These are phyloP conservation scores for Catharus minimus DNA, from an alignment of 2,113 vertebrate genomes.

Conservation along the genomic window DNA sequence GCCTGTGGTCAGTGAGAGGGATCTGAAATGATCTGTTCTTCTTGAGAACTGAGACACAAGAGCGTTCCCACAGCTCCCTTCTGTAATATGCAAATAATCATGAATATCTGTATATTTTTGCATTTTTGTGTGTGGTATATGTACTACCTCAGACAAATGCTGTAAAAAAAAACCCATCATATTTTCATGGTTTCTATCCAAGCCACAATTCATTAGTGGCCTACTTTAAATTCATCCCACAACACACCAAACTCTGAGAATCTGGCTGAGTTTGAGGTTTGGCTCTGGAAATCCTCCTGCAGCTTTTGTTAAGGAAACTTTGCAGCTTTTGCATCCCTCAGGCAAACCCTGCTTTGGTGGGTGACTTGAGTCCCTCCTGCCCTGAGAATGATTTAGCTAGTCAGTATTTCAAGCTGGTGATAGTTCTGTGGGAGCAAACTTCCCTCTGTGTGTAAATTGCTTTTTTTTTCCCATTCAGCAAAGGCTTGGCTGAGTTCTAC, in stretches of 20 bases:
- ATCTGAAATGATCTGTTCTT: not conserved
- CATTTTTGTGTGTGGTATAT: conserved; percentile 61
- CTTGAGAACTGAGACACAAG: not conserved
- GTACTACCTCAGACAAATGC: conserved; percentile 70
- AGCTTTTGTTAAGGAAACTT: conserved; percentile 21
- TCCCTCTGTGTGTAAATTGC: conserved; percentile 12
- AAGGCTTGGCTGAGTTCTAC: conserved; percentile 35
- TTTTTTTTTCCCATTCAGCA: not conserved
- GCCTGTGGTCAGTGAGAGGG: not conserved
- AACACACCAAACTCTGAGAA: not conserved
- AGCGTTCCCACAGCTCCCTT: not conserved
- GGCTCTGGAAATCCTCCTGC: conserved; percentile 11
- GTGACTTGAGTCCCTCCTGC: not conserved
- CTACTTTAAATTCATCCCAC: conserved; percentile 22
- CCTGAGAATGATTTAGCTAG: not conserved
- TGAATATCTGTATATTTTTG: conserved; percentile 50
- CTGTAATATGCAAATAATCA: conserved; percentile 24
- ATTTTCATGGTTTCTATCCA: conserved; percentile 24
- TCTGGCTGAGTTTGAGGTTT: conserved; percentile 9
- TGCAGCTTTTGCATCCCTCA: not conserved
- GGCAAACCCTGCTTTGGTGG: conserved; percentile 20
- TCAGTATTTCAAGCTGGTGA: not conserved
- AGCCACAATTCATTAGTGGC: not conserved
- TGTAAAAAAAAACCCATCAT: not conserved
- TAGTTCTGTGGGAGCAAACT: not conserved